Base-by-base conservation (phyloP, 1,140 invertebrate species). In the Panonychus citri region DNA sequence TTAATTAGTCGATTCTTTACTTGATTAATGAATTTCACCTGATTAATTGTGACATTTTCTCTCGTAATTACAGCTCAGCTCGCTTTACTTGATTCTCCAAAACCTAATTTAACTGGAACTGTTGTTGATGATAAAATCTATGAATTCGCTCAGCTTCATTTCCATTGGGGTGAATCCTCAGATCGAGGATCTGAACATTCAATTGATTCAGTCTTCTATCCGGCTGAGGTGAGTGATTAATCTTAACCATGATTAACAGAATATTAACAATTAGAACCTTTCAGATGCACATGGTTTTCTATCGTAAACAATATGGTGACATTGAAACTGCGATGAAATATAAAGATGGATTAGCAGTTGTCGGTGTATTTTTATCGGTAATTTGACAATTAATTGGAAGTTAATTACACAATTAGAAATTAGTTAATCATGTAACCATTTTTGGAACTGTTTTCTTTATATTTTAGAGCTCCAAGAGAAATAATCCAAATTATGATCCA, bases 341-440 rank as follows among this genome's bases (percentile, higher is more conserved):
- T 46, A 61, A 70, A 25, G 72, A 79, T 61, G 81, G 81, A 19
- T 62, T 84, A 24, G 75, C 77, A 3, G 82, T 84, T 1, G 63
- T 85, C 2, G 80, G 72, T 4, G 74, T 82, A 39, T 69, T 84
- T 21, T 80, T 81, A 54, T 69, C 69, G 68, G 49, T 51, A 51
- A n/a, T n/a, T 21, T 46, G 10, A 21, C 5, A n/a, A 15, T 46
- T 2, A 46, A 4, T 2, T 7, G 7, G 39, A 40, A 40, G 13
- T n/a, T 40, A 13, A 1, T 40, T 13, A 40, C 2, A 40, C 19
- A 13, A 40, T 7, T 3, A 40, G 3, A 13, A 17, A 17, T 12
- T 24, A 27, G 10, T 28, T 3, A 17, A 12, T 50, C 21, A 27
- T 51, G 3, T n/a, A 27, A 27, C 15, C 26, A 21, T 17, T 26